phyloP scores from a whole-genome alignment of 2,113 vertebrate genomes.

The Cynocephalus volans region DNA sequence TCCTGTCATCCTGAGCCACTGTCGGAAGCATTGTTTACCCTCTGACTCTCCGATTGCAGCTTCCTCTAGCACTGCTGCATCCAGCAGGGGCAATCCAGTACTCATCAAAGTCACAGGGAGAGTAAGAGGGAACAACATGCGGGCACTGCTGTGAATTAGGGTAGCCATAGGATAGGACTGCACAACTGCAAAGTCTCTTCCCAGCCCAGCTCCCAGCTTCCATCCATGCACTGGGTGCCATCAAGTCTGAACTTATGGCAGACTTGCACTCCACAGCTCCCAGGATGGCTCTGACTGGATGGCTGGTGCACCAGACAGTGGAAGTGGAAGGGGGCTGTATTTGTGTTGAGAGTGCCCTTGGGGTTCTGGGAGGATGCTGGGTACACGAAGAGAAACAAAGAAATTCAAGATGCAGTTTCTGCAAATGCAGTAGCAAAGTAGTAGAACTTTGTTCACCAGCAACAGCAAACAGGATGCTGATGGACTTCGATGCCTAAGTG shows the following conservation, averaged over 20 bases:
- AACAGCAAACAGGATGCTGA: neutral
- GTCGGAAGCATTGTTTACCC: neutral
- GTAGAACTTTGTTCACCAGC: neutral
- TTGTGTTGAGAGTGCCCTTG: neutral
- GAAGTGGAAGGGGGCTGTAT: neutral
- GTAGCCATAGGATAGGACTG: neutral
- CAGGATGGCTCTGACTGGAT: neutral
- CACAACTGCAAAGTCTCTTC: neutral
- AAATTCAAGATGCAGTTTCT: neutral
- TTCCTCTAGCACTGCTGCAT: neutral
- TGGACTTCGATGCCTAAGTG: neutral
- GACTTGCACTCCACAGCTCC: neutral
- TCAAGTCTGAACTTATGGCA: neutral
- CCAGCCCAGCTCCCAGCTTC: neutral
- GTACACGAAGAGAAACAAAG: neutral
- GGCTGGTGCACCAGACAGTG: too few relatives aligned
- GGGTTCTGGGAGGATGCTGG: neutral
- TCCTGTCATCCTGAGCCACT: neutral
- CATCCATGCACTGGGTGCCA: neutral
- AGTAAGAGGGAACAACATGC: neutral
- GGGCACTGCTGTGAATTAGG: neutral
- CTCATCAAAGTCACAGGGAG: neutral
- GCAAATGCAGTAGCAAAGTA: neutral
- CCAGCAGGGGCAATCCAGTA: neutral
- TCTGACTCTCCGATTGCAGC: neutral